Evolutionary conservation across 2,113 vertebrate genomes (phyloP), one percentile per base, ranked within the genome.

Genomic region (Dascyllus trimaculatus): DNA sequence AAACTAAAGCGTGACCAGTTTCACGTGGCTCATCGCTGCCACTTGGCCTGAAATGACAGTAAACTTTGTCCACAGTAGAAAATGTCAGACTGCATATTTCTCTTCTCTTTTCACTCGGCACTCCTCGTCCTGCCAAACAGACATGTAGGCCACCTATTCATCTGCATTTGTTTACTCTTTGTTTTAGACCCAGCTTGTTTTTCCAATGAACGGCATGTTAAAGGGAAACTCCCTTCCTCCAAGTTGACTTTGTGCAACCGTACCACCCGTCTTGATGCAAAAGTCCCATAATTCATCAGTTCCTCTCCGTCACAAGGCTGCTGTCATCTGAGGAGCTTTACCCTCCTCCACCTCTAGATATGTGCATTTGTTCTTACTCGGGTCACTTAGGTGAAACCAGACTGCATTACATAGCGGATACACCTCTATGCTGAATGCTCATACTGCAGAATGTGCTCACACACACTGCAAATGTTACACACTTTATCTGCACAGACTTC

Each of bases 231-330:
- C 86, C 83, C 88, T 68, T 40, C 48, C 5, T 13, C 46, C 54
- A 78, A 77, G 87, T 91, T 89, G 85, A 84, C 85, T 91, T 80
- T 81, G 88, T 81, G 80, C 82, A 82, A 88, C 80, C 18, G 35
- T 66, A 69, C 62, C 59, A 57, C 63, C 72, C 63, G 46, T 72
- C 81, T 56, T 75, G 14, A 82, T 73, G 75, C 74, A 73, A 64
- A 73, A 76, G 52, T 78, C 67, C 68, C 85, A 78, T 71, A 82
- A 89, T 83, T 71, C 80, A 84, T 80, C 69, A 13, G 54, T 38
- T 63, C 57, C 62, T 63, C 19, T 45, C 43, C 3, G 0, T 72
- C 21, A 79, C 58, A 38, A 61, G 9, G 45, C 54, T 22, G 45
- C 78, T 77, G 77, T 80, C 53, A 48, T 38, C n/a, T 2, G 8